phyloP scores from a whole-genome alignment of 2,797 vertebrate species.

The Otus scops region DNA sequence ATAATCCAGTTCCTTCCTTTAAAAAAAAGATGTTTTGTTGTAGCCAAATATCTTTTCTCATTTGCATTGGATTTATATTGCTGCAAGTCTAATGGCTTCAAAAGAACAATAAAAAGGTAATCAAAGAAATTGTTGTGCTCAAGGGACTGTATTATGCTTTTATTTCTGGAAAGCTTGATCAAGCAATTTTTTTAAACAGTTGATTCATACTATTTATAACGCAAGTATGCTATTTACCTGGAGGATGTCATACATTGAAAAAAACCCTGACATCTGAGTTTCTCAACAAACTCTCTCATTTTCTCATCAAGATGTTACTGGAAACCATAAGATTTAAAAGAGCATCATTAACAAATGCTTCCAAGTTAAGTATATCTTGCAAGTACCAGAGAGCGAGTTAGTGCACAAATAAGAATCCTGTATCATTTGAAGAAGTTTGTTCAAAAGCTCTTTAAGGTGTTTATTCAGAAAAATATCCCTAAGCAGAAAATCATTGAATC shows the following conservation, averaged over 20 bases:
- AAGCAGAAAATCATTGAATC: background rate
- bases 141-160: constrained; percentile 26
- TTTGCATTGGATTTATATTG: constrained; percentile 48
- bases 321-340: background rate
- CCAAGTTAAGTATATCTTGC: background rate
- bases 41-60: constrained; percentile 16
- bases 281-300: background rate
- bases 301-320: background rate
- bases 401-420: background rate
- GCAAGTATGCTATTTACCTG: constrained; percentile 15
- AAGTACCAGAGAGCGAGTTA: background rate
- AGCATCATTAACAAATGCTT: background rate
- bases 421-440: background rate
- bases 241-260: constrained; percentile 5
- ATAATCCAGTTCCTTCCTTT: background rate
- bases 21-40: background rate
- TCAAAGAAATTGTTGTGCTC: constrained; percentile 55
- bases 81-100: constrained; percentile 17
- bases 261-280: background rate
- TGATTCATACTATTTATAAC: constrained; percentile 47
- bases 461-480: background rate
- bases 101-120: constrained; percentile 61
- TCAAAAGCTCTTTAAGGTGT: background rate
- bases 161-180: constrained; percentile 45
- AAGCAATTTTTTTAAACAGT: background rate